Evolutionary conservation across 1,140 invertebrate genomes (phyloP).

Genomic region (Penaeus chinensis): DNA sequence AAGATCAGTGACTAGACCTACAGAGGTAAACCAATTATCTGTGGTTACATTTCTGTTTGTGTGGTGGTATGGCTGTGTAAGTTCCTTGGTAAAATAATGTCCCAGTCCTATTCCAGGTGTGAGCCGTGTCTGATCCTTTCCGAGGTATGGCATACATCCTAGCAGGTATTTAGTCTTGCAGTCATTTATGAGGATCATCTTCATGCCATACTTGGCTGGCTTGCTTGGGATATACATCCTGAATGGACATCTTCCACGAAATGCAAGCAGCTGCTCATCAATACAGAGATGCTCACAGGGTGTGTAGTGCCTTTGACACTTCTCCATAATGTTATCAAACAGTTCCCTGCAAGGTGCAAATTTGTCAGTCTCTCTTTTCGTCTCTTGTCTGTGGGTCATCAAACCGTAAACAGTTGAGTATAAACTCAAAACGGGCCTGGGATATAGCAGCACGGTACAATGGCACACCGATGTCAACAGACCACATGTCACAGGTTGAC

Average conservation of each 20-base stretch:
- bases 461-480: too few relatives aligned
- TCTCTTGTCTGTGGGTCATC: conserved; percentile 42
- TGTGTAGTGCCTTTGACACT: conserved; percentile 42
- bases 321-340: conserved; percentile 32
- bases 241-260: conserved; percentile 52
- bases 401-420: conserved; percentile 38
- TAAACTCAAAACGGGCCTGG: conserved; percentile 37
- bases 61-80: too few relatives aligned
- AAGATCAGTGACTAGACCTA: too few relatives aligned
- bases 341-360: conserved; percentile 40
- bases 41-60: too few relatives aligned
- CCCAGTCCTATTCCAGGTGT: conserved; percentile 9
- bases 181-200: conserved; percentile 40
- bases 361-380: conserved; percentile 38
- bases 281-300: conserved; percentile 32
- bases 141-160: conserved; percentile 51
- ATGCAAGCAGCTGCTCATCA: conserved; percentile 43
- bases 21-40: too few relatives aligned
- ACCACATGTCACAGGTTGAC: too few relatives aligned
- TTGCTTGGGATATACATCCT: conserved; percentile 48
- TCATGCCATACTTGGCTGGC: conserved; percentile 47
- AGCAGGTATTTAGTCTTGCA: conserved; percentile 28
- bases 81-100: too few relatives aligned
- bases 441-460: too few relatives aligned
- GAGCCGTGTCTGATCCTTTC: conserved; percentile 37